Evolutionary conservation across 2,113 vertebrate genomes (phyloP).

Genomic region (Upupa epops): DNA sequence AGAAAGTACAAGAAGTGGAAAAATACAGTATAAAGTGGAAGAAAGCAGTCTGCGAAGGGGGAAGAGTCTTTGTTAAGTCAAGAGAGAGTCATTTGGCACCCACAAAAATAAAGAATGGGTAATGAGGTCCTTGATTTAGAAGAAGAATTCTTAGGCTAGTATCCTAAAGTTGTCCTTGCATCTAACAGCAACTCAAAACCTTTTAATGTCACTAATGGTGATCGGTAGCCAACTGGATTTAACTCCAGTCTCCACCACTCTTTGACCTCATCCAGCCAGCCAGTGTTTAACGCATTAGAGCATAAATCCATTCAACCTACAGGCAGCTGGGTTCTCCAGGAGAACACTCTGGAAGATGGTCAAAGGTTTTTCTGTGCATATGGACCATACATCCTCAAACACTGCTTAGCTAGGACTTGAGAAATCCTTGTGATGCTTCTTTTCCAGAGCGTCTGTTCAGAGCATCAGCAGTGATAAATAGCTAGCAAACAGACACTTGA

Average conservation of each 20-base stretch:
- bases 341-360: too few species aligned
- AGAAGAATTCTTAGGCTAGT: not conserved
- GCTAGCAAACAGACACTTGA: not conserved
- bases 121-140: rapidly evolving
- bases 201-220: not conserved
- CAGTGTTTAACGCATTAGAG: too few species aligned
- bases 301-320: too few species aligned
- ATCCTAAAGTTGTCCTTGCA: not conserved
- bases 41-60: not conserved
- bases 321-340: too few species aligned
- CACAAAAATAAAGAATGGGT: not conserved
- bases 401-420: not conserved
- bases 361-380: not conserved
- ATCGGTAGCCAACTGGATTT: too few species aligned
- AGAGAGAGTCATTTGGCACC: not conserved
- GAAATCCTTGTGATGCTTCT: not conserved
- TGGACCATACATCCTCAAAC: not conserved
- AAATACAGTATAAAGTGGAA: slow-evolving; percentile 13
- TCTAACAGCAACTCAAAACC: not conserved
- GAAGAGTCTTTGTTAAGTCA: rapidly evolving
- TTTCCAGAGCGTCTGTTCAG: not conserved
- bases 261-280: too few species aligned
- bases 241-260: too few species aligned
- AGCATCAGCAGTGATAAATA: not conserved
- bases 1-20: slow-evolving; percentile 38